These are phyloP conservation scores for Epinephelus malabaricus DNA, from an alignment of 2,797 vertebrate genomes.

Conservation along the genomic window DNA sequence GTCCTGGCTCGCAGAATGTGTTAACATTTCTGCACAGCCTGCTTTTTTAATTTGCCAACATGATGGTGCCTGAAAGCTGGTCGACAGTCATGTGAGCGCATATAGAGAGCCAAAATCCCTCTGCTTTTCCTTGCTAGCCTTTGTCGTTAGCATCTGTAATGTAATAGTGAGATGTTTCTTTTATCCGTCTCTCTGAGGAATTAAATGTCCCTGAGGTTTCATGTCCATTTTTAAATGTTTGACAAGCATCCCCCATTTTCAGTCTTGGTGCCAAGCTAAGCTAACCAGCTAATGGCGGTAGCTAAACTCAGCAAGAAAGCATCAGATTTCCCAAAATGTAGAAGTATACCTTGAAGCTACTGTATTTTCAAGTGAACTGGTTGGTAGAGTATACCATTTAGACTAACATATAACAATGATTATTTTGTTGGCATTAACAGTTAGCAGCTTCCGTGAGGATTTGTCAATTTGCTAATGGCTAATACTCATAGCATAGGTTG, in stretches of 20 bases:
- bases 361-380: too few relatives aligned
- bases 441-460: too few relatives aligned
- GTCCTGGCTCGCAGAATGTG: background rate
- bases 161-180: background rate
- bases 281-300: background rate
- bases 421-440: too few relatives aligned
- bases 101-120: background rate
- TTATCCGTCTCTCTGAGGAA: background rate
- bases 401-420: too few relatives aligned
- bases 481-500: too few relatives aligned
- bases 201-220: background rate
- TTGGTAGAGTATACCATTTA: too few relatives aligned
- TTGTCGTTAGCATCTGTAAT: background rate
- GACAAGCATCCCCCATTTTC: background rate
- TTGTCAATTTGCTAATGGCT: too few relatives aligned
- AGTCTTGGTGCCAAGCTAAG: background rate
- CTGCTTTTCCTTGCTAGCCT: background rate
- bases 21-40: constrained; percentile 14
- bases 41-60: constrained; percentile 13
- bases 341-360: too few relatives aligned
- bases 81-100: background rate
- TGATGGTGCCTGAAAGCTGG: background rate
- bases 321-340: too few relatives aligned
- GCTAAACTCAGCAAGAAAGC: too few relatives aligned
- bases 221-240: background rate